Evolutionary conservation across 2,797 vertebrate species (phyloP), one percentile per base, ranked within the genome.

Genomic region (Gouania willdenowi): DNA sequence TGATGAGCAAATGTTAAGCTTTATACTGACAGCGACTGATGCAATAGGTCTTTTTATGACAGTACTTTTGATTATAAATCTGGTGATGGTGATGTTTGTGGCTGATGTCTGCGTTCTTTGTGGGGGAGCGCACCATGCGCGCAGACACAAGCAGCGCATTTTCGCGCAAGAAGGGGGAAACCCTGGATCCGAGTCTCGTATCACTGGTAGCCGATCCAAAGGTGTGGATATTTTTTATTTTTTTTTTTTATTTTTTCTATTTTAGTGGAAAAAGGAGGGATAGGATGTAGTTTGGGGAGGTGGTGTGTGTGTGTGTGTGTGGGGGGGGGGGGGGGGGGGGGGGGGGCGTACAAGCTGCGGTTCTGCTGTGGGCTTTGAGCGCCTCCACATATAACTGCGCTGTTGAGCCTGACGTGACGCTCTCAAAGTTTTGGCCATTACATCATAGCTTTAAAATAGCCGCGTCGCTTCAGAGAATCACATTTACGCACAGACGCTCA

Each of bases 361-460:
- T 64, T 4, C 39, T 37, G 66, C 43, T 29, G 50, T 37, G 30
- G 43, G 61, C 62, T 41, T 24, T 39, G 61, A 59, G 54, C 71
- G 51, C 55, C 50, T 59, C 57, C 38, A 39, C 37, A 51, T 26
- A 42, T 28, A 24, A 6, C 38, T 18, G 19, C 6, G 13, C 2
- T 56, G n/a, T 29, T 58, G 44, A 61, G 66, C 47, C 66, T 43
- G 58, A 62, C 66, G 71, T 75, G 78, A 81, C 81, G 76, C 76
- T 49, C 77, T 55, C 72, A 81, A 85, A 85, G 67, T 87, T 84
- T 81, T 28, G 69, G 34, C 69, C 79, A 87, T 87, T 82, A 87
- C 84, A 78, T 87, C 84, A 87, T 85, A 81, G 81, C 79, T 87
- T 77, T 76, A 82, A 84, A 87, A 85, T 84, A 85, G 80, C 81